Evolutionary conservation across 2,888 invertebrate genomes (phyloP), one percentile per base, ranked within the genome.

Genomic region (Lamellibrachia satsuma): DNA sequence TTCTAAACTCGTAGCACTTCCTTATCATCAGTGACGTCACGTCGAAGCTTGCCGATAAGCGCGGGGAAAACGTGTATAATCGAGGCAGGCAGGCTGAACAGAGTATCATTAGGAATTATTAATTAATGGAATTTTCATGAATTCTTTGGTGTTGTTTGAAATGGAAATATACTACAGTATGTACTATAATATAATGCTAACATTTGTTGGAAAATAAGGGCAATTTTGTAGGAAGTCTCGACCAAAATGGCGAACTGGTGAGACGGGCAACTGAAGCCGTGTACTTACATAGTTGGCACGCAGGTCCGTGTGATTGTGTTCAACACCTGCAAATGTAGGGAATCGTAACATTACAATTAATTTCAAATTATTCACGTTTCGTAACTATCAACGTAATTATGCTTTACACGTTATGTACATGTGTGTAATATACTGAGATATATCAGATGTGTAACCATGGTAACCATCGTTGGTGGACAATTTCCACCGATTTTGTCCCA

Each of bases 241-340:
- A 39, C 55, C 9, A 55, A 55, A 9, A 55, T 7, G 9, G 55
- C 55, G 55, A 90, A 90, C 7, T 90, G 7, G 51, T 90, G 27
- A 90, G 39, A 51, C 51, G 90, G 9, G 90, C 51, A 90, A 27
- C 2, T 90, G 11, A 91, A 52, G 3, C 11, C 15, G 51, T 91
- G 9, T n/a, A 92, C 92, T 52, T 55, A 92, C 92, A n/a, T 92
- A 92, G n/a, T 92, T 92, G 52, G 52, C 55, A n/a, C 39, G 52
- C 1, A 92, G 92, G 27, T 91, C 91, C n/a, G 91, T 91, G 39
- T 75, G 51, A 27, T 51, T 92, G 92, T 92, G 52, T 75, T 75
- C 90, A 90, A 91, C 52, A 22, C 52, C 51, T 92, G 92, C 22
- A 75, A 75, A 22, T 75, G 15, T 22, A 75, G 75, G n/a, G 6